phyloP scores from a whole-genome alignment of 64 coral and sea anemone species.

The Trachythela sp. region DNA sequence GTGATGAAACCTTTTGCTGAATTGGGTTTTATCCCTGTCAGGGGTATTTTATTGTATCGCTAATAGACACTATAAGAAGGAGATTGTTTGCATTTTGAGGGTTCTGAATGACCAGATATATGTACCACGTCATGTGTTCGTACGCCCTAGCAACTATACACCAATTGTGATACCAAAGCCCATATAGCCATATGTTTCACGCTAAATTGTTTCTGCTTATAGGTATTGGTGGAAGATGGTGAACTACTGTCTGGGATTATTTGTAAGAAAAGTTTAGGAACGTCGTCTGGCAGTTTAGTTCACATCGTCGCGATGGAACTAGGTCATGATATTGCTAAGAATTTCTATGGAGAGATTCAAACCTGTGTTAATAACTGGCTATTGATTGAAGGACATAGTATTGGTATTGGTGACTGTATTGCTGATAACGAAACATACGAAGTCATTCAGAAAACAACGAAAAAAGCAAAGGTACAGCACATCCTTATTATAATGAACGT shows the following conservation, averaged over 20 bases:
- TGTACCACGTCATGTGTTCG: too few species aligned
- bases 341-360: constrained; percentile 85
- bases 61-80: too few species aligned
- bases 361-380: constrained; percentile 97
- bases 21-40: too few species aligned
- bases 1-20: too few species aligned
- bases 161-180: too few species aligned
- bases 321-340: constrained; percentile 74
- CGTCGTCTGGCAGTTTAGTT: constrained; percentile 90
- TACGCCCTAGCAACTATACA: too few species aligned
- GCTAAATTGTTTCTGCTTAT: not conserved
- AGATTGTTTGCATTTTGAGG: too few species aligned
- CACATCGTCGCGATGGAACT: constrained; percentile 89
- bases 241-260: constrained; percentile 88
- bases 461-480: constrained; percentile 75
- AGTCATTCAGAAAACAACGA: constrained; percentile 88
- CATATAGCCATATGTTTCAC: not conserved
- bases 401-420: constrained; percentile 99
- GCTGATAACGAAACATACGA: constrained; percentile 96
- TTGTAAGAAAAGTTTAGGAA: constrained; percentile 87
- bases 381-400: constrained; percentile 93
- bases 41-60: too few species aligned
- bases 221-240: constrained; percentile 96
- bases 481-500: not conserved
- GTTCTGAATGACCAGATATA: too few species aligned